Evolutionary conservation across 2,113 vertebrate genomes (phyloP), one percentile per base, ranked within the genome.

Genomic region (Tamias sibiricus): DNA sequence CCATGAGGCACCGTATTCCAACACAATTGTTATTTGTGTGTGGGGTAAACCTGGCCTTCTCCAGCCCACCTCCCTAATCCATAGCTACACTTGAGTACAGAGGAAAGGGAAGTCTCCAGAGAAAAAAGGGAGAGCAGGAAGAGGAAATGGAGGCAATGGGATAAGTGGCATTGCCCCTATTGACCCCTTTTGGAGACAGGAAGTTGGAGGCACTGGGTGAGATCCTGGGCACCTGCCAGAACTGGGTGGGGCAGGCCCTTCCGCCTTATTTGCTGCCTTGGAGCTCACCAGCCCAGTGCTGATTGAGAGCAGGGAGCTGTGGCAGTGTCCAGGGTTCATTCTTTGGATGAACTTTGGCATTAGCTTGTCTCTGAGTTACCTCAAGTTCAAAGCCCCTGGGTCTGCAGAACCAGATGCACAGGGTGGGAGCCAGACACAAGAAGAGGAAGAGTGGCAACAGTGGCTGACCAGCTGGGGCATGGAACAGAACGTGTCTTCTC

Each of bases 181-280:
- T 8, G n/a, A 52, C 11, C 64, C 0, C 54, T 47, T 57, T 62
- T 35, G 75, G 80, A 44, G 69, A 77, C 30, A 90, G 54, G 69
- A 91, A 80, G 86, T 77, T 66, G 81, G 81, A 82, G 82, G 54
- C 59, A 71, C 37, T 49, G 40, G 37, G 11, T 52, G 32, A 83
- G 30, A 35, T 42, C n/a, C 68, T 86, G 79, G 47, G 28, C 26
- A 2, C 44, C 52, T 26, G 80, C 19, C 32, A 22, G 16, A 8
- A 28, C 64, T 44, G 26, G 26, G 32, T 37, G 62, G 64, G 16
- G 0, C 9, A 22, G 49, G 66, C 17, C 74, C 26, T 2, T 42
- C 19, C 30, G 3, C 32, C 4, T 69, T 44, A 88, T 90, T 64
- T 37, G 6, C 54, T 57, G 20, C 32, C 68, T 28, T 6, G 76